Evolutionary conservation across 2,888 invertebrate genomes (phyloP).

Genomic region (Hyppa rectilinea): DNA sequence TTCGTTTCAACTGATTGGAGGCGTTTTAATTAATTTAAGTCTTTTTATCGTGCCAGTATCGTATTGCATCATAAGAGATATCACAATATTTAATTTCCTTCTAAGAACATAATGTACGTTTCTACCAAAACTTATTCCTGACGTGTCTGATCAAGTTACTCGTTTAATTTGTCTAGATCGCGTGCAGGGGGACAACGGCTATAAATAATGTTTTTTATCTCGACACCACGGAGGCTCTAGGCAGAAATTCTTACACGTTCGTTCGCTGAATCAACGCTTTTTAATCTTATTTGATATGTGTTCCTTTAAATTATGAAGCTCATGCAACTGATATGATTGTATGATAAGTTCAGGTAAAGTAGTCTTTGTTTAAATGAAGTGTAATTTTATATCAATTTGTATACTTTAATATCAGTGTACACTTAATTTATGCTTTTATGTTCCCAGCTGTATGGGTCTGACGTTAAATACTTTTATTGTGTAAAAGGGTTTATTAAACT

Average conservation of each 20-base stretch:
- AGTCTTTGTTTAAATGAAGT: constrained; percentile 41
- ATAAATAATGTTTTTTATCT: constrained; percentile 90
- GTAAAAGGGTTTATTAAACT: background rate
- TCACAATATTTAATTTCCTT: constrained; percentile 71
- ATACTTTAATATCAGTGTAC: background rate
- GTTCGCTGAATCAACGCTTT: constrained; percentile 83
- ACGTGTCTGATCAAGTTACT: constrained; percentile 86
- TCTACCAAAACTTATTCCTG: constrained; percentile 77
- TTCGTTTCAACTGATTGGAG: constrained; percentile 54
- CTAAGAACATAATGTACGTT: constrained; percentile 75
- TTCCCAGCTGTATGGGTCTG: background rate
- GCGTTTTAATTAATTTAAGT: constrained; percentile 67
- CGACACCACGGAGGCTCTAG: constrained; percentile 81
- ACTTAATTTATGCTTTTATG: background rate
- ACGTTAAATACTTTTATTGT: background rate
- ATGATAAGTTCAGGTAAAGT: constrained; percentile 50
- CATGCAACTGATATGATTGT: constrained; percentile 64
- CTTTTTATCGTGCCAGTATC: constrained; percentile 65
- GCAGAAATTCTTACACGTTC: constrained; percentile 89
- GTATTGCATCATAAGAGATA: constrained; percentile 66
- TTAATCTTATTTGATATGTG: constrained; percentile 74
- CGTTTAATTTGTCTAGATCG: constrained; percentile 89
- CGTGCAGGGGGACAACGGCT: constrained; percentile 83
- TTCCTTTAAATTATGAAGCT: constrained; percentile 68
- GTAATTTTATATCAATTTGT: constrained; percentile 25